Conservation (phyloP, 2,888 invertebrate genomes). For the Brachynemurus nebulosus region DNA sequence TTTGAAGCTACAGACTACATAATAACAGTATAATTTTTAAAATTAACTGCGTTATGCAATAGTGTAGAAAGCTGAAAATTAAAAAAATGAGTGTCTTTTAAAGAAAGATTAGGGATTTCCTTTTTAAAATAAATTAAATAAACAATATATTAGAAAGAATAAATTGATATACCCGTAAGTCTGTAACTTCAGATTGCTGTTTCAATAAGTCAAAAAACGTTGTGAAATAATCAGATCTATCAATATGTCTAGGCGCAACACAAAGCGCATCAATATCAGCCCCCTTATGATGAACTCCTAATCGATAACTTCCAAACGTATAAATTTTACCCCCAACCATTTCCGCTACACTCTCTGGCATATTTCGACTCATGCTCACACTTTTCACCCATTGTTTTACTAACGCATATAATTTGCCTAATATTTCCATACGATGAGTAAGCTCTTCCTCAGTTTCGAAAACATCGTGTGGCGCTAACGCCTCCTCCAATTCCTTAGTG, state of each 20-base stretch:
- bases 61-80: no score
- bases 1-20: no score
- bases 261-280: conserved; percentile 98
- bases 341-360: conserved; percentile 82
- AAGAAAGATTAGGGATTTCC: no score
- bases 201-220: conserved; percentile 86
- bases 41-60: no score
- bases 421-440: conserved; percentile 74
- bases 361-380: conserved; percentile 75
- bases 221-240: conserved; percentile 87
- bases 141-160: conserved; percentile 3
- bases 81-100: no score
- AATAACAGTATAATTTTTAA: no score
- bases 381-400: conserved; percentile 92
- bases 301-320: conserved; percentile 96
- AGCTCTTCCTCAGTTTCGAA: conserved; percentile 85
- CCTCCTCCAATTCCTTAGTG: conserved; percentile 63
- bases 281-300: conserved; percentile 92
- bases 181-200: conserved; percentile 71
- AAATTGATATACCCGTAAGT: conserved; percentile 47
- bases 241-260: conserved; percentile 93
- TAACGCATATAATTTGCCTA: conserved; percentile 74
- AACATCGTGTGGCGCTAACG: conserved; percentile 70
- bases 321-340: conserved; percentile 95
- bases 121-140: conserved; percentile 3